Conservation (phyloP, 2,888 invertebrate genomes). For the Frankliniella intonsa region DNA sequence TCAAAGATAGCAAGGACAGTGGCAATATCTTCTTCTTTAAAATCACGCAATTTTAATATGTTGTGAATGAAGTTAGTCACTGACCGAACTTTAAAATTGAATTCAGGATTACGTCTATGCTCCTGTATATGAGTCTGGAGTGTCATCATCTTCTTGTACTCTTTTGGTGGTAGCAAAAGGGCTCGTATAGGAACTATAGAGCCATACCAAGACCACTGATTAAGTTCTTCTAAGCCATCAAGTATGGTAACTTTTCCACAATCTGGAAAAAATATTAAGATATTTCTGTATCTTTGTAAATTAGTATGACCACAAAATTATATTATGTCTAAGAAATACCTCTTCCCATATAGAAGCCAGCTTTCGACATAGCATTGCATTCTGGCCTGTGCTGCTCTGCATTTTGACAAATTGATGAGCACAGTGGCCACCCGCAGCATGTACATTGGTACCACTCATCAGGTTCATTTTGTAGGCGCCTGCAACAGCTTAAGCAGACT, state of each 20-base stretch:
- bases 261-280: neutral
- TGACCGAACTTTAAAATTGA: conserved; percentile 10
- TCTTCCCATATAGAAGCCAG: conserved; percentile 44
- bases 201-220: conserved; percentile 10
- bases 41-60: conserved; percentile 46
- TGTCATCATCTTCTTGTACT: conserved; percentile 7
- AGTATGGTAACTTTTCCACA: conserved; percentile 8
- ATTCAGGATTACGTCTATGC: neutral
- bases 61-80: conserved; percentile 38
- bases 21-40: conserved; percentile 48
- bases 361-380: conserved; percentile 57
- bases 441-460: conserved; percentile 51
- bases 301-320: neutral
- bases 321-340: neutral
- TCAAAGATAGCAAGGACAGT: conserved; percentile 61
- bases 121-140: conserved; percentile 5
- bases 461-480: conserved; percentile 35
- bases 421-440: conserved; percentile 66
- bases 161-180: neutral
- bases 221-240: neutral
- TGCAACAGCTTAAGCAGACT: conserved; percentile 41
- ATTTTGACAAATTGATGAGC: conserved; percentile 56
- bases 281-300: neutral
- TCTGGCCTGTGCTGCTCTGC: conserved; percentile 55
- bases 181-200: neutral